These are phyloP conservation scores for Papilio xuthus DNA, from an alignment of 1,140 invertebrate species.

Conservation along the genomic window DNA sequence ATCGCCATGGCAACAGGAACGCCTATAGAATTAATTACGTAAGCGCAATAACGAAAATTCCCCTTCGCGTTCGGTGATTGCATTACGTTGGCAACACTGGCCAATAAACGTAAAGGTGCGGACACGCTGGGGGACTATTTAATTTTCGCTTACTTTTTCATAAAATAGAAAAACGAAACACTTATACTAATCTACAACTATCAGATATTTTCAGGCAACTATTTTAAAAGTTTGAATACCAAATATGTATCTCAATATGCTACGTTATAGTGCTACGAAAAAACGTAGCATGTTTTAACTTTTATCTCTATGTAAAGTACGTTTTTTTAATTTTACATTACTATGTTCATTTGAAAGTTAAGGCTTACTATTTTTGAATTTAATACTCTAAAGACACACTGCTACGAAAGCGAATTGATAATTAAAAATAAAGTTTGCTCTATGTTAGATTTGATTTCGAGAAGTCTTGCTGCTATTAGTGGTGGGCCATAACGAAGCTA, in stretches of 20 bases:
- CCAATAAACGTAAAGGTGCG: constrained; percentile 27
- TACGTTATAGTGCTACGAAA: not conserved
- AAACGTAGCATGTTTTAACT: not conserved
- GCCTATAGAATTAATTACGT: constrained; percentile 35
- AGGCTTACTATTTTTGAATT: not conserved
- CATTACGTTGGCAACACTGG: constrained; percentile 33
- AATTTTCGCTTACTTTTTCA: not conserved
- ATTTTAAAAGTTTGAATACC: not conserved
- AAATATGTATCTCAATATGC: not conserved
- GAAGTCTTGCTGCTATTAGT: too few species aligned
- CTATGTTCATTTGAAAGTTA: not conserved
- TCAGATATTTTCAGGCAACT: not conserved
- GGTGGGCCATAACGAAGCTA: too few species aligned
- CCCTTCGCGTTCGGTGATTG: constrained; percentile 28
- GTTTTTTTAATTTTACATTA: not conserved
- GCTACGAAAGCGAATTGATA: too few species aligned
- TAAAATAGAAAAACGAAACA: not conserved
- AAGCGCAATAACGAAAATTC: constrained; percentile 35
- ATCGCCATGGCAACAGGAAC: constrained; percentile 28
- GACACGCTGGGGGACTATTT: not conserved
- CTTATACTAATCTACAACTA: not conserved
- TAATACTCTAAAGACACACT: not conserved
- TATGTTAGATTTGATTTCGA: too few species aligned
- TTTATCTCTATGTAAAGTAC: not conserved
- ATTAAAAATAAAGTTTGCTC: too few species aligned